phyloP scores from a whole-genome alignment of 2,113 vertebrate species.

The Halichoerus grypus region DNA sequence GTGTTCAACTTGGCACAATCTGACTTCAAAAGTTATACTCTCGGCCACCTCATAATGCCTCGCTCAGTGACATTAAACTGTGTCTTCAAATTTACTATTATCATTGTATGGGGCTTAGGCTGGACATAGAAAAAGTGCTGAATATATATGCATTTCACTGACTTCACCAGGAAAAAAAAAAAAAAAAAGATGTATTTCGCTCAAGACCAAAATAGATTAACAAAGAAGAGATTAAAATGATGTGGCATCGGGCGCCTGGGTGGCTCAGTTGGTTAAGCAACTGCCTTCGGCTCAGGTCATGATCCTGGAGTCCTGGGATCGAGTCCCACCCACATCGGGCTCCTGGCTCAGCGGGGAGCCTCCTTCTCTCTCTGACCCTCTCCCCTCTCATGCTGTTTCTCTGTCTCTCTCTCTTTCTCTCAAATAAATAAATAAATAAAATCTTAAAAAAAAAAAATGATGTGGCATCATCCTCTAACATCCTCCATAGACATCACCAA shows the following conservation, averaged over 20 bases:
- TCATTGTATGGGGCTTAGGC: neutral
- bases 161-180: neutral
- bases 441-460: neutral
- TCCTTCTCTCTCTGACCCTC: too few relatives aligned
- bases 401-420: too few relatives aligned
- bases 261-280: too few relatives aligned
- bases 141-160: neutral
- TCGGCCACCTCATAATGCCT: neutral
- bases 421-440: too few relatives aligned
- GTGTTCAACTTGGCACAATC: neutral
- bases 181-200: neutral
- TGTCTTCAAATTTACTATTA: neutral
- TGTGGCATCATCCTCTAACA: too few relatives aligned
- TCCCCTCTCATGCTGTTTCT: too few relatives aligned
- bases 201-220: neutral
- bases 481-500: fast-evolving
- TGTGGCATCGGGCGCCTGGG: too few relatives aligned
- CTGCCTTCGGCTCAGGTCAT: too few relatives aligned
- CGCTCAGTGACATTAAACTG: neutral
- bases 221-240: neutral
- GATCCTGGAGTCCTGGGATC: too few relatives aligned
- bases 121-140: neutral
- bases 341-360: too few relatives aligned
- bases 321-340: too few relatives aligned
- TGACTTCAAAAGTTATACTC: neutral